phyloP scores from a whole-genome alignment of 2,113 vertebrate species.

The Saguinus imperator region DNA sequence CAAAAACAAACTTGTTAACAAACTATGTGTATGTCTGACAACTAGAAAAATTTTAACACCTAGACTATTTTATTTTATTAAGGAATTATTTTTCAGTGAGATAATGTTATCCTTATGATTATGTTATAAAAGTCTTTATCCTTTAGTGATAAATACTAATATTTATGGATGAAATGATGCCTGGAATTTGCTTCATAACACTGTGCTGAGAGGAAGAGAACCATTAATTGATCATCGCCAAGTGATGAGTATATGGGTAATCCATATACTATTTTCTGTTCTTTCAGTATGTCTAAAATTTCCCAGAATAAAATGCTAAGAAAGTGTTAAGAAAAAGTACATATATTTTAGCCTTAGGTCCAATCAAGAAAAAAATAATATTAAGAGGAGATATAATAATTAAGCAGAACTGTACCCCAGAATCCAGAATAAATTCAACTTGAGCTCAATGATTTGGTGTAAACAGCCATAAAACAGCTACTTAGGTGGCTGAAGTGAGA shows the following conservation, averaged over 20 bases:
- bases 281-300: neutral
- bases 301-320: neutral
- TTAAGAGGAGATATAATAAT: neutral
- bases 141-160: neutral
- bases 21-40: neutral
- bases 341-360: neutral
- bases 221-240: neutral
- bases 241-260: neutral
- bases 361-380: neutral
- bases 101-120: neutral
- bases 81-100: neutral
- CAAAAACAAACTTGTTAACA: neutral
- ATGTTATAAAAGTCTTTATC: neutral
- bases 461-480: neutral
- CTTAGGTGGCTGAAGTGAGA: too few species aligned
- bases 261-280: neutral
- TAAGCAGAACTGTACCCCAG: neutral
- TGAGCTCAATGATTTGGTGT: neutral
- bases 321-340: neutral
- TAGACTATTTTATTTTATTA: neutral
- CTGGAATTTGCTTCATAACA: slow-evolving; percentile 34
- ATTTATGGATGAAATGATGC: slow-evolving; percentile 28
- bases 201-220: neutral
- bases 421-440: slow-evolving; percentile 34
- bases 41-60: neutral